A percentile compares a stretch with the other conserved stretches of the same genome.
These are phyloP conservation scores for Lysiphlebus fabarum DNA, from an alignment of 1,140 invertebrate genomes.

Conservation along the genomic window DNA sequence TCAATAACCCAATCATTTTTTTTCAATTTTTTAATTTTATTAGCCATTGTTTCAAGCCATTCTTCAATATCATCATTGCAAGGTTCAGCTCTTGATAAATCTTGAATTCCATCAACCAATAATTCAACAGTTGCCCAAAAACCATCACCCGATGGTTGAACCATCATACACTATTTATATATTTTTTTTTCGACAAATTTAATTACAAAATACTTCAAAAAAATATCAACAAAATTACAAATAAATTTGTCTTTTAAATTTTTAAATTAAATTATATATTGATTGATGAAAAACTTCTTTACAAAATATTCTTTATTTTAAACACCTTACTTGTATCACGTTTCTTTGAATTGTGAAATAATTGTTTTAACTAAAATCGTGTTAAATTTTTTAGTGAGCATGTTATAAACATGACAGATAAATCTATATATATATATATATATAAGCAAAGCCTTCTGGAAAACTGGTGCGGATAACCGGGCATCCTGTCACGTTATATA, in stretches of 20 bases:
- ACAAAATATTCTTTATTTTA: conserved; percentile 9
- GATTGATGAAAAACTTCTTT: neutral
- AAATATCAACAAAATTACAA: neutral
- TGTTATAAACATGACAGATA: conserved; percentile 31
- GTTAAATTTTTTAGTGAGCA: conserved; percentile 28
- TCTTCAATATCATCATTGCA: conserved; percentile 37
- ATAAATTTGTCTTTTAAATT: neutral
- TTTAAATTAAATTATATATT: neutral
- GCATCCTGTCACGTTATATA: conserved; percentile 31
- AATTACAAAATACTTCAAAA: too few species aligned
- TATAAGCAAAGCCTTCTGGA: neutral
- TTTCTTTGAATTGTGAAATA: conserved; percentile 12
- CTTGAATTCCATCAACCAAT: conserved; percentile 28
- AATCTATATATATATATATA: conserved; percentile 29
- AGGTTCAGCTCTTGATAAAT: conserved; percentile 17
- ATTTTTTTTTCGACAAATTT: too few species aligned
- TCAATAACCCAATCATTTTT: conserved; percentile 13
- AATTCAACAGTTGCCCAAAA: conserved; percentile 39
- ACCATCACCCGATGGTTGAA: conserved; percentile 23
- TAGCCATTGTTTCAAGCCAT: conserved; percentile 36
- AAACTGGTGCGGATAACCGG: conserved; percentile 21
- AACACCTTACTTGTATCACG: neutral
- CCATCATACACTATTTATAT: too few species aligned
- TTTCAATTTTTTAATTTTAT: conserved; percentile 25
- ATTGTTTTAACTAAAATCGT: conserved; percentile 23